Percentiles rank a stretch among this genome's conserved stretches.
Evolutionary conservation across 2,888 invertebrate genomes (phyloP).

Genomic region (Amphipoea lucens): DNA sequence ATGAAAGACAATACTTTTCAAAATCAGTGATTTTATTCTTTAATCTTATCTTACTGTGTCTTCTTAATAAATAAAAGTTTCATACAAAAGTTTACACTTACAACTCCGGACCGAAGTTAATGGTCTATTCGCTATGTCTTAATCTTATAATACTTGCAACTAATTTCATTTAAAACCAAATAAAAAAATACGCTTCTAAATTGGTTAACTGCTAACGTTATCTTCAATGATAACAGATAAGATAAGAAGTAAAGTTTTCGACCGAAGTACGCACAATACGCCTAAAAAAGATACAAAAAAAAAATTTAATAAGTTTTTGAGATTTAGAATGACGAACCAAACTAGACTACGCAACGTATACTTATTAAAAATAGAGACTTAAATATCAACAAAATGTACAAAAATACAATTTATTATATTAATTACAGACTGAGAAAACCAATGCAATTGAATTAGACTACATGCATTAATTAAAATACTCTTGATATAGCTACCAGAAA

Average conservation of each 20-base stretch:
- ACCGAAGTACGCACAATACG: slow-evolving; percentile 66
- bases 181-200: slow-evolving; percentile 78
- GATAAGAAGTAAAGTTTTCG: slow-evolving; percentile 66
- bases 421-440: slow-evolving; percentile 23
- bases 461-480: slow-evolving; percentile 13
- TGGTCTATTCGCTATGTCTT: slow-evolving; percentile 70
- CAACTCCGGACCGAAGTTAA: slow-evolving; percentile 64
- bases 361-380: slow-evolving; percentile 45
- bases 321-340: slow-evolving; percentile 59
- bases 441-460: slow-evolving; percentile 32
- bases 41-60: slow-evolving; percentile 78
- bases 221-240: slow-evolving; percentile 53
- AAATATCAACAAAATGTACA: slow-evolving; percentile 64
- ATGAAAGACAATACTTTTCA: slow-evolving; percentile 66
- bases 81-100: slow-evolving; percentile 84
- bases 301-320: slow-evolving; percentile 58
- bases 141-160: slow-evolving; percentile 81
- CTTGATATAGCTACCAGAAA: slow-evolving; percentile 48
- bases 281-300: slow-evolving; percentile 54
- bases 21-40: slow-evolving; percentile 84
- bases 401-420: slow-evolving; percentile 61
- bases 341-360: slow-evolving; percentile 51
- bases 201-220: slow-evolving; percentile 71
- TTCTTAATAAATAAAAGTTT: slow-evolving; percentile 82
- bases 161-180: slow-evolving; percentile 75